Base-by-base conservation (phyloP, 2,113 vertebrate species). In the Tragulus kanchil region DNA sequence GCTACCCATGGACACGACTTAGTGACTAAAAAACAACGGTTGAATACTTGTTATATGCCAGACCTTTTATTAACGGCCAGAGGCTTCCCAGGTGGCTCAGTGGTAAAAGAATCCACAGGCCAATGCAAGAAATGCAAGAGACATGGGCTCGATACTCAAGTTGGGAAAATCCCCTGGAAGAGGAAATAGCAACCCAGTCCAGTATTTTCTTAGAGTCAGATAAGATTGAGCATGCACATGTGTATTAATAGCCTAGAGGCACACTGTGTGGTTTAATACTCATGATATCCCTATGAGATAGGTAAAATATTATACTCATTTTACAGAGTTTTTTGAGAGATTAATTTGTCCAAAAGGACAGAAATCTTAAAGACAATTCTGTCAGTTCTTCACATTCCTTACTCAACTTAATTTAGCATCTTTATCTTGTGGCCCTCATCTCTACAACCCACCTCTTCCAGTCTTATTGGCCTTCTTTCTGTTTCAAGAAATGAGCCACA, bases 261-360 rank as follows among this genome's bases (percentile, higher is more conserved):
- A 88, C 10, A 23, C 31, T 94, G 52, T 93, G 48, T 54, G 62
- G 85, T 79, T 88, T 89, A 73, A 77, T 81, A 75, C 5, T 58
- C 48, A 71, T n/a, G 54, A 85, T 21, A 83, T 59, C 26, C 7
- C 21, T 79, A 54, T 77, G 52, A 89, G 59, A 79, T 50, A 93
- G 25, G 26, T 86, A 58, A 67, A 21, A 86, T 78, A 19, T 69
- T 85, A 88, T 78, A 31, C 4, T 93, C 14, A 58, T 87, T 95
- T 92, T 85, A 94, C 19, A 84, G 62, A 96, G 78, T 69, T 54
- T 82, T 79, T 15, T 67, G 50, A 81, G 31, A 89, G 65, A 85
- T 86, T 65, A 91, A 48, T 50, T 77, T 86, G 21, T 48, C 42
- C 28, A 14, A 89, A 87, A 85, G 54, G 28, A 94, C 64, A 93